These are phyloP conservation scores for Fundulus diaphanus DNA, from an alignment of 2,797 vertebrate species.

Conservation along the genomic window DNA sequence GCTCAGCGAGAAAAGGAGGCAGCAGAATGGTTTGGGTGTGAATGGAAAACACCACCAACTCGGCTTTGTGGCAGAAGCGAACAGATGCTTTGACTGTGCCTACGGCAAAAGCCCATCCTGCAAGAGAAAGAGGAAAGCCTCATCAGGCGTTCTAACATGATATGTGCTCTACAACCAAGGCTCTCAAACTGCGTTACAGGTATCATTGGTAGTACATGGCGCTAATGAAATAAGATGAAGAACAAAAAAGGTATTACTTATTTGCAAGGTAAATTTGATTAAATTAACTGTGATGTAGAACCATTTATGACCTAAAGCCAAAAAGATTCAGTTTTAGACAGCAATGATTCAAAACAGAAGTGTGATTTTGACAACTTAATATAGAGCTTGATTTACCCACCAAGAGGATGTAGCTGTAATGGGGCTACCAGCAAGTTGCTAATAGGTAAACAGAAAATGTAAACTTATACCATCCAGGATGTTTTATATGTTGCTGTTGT, in stretches of 20 bases:
- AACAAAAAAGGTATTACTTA: neutral
- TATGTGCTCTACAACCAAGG: conserved; percentile 51
- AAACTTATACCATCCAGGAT: no score
- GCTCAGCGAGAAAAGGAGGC: conserved; percentile 73
- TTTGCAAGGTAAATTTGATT: neutral
- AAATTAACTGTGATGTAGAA: neutral
- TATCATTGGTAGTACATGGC: neutral
- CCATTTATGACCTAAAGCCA: neutral
- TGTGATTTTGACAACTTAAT: neutral
- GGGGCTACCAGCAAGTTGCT: no score
- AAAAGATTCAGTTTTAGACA: neutral
- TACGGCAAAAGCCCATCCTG: conserved; percentile 84
- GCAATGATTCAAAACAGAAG: neutral
- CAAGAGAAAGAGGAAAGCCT: conserved; percentile 55
- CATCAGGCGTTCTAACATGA: conserved; percentile 74
- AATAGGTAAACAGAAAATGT: no score
- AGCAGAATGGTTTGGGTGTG: conserved; percentile 58
- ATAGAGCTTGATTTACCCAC: no score
- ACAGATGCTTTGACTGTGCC: conserved; percentile 63
- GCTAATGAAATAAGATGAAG: no score
- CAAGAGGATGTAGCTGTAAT: no score
- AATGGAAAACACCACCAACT: conserved; percentile 61
- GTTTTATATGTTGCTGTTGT: no score
- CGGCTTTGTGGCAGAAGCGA: conserved; percentile 58
- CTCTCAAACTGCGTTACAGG: neutral